Conservation (phyloP, 2,888 invertebrate genomes). For the Bursaphelenchus okinawaensis region DNA sequence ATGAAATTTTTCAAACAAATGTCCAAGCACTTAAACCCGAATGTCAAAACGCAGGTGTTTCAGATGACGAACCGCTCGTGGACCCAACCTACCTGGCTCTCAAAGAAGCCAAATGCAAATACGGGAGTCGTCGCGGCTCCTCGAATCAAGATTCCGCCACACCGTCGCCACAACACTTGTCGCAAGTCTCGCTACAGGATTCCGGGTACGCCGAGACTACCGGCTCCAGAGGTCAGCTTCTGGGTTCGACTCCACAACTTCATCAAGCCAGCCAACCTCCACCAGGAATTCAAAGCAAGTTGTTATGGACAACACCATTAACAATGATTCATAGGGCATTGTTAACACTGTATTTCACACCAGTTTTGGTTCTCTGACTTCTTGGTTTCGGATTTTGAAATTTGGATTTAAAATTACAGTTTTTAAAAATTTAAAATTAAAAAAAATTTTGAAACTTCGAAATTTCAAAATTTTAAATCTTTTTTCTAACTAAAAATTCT, state of each 20-base stretch:
- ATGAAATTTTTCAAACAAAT: too few relatives aligned
- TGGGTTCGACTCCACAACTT: conserved; percentile 55
- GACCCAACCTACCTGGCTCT: conserved; percentile 56
- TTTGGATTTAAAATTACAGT: too few relatives aligned
- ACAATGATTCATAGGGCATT: background rate
- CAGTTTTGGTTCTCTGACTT: too few relatives aligned
- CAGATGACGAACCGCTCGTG: conserved; percentile 17
- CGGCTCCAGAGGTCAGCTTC: conserved; percentile 29
- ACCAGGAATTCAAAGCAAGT: background rate
- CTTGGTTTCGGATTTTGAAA: too few relatives aligned
- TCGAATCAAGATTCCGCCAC: conserved; percentile 45
- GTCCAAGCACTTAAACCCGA: too few relatives aligned
- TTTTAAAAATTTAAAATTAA: too few relatives aligned
- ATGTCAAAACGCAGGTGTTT: background rate
- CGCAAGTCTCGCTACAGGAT: conserved; percentile 55
- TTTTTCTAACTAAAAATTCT: too few relatives aligned
- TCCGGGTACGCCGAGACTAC: conserved; percentile 51
- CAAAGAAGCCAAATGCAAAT: conserved; percentile 53
- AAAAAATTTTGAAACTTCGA: too few relatives aligned
- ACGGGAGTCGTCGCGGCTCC: conserved; percentile 45
- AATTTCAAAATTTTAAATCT: too few relatives aligned
- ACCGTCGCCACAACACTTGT: conserved; percentile 54
- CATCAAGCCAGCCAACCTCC: conserved; percentile 19
- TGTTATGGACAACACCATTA: background rate
- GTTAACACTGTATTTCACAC: background rate